Conservation (phyloP, 2,797 vertebrate species). For the Hipposideros larvatus region DNA sequence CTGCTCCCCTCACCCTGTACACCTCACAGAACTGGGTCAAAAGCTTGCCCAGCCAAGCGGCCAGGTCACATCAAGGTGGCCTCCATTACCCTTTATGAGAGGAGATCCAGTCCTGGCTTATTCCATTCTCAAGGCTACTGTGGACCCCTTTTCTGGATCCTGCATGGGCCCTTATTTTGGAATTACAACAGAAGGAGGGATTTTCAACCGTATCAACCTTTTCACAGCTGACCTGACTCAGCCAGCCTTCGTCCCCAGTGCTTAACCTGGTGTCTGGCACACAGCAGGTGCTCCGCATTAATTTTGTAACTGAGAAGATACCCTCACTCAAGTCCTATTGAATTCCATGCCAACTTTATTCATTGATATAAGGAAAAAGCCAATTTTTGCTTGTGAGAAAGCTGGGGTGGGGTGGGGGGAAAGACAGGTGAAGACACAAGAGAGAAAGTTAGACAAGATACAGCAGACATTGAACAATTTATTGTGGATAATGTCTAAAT, state of each 20-base stretch:
- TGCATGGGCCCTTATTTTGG: background rate
- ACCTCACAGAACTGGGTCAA: background rate
- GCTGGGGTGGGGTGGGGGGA: background rate
- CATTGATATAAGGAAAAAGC: background rate
- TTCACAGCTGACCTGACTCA: too few relatives aligned
- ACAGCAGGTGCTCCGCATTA: background rate
- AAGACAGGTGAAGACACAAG: background rate
- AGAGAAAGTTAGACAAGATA: background rate
- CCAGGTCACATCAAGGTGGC: background rate
- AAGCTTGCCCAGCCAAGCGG: background rate
- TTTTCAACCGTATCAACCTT: background rate
- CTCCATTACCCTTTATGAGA: fast-evolving
- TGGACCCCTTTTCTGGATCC: background rate
- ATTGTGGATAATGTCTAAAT: background rate
- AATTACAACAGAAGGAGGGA: background rate
- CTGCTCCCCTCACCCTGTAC: fast-evolving
- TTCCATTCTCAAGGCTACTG: background rate
- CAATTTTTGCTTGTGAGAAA: background rate
- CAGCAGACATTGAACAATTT: background rate
- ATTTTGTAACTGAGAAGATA: background rate
- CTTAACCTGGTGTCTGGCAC: background rate
- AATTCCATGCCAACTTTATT: background rate
- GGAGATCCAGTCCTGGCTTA: too few relatives aligned
- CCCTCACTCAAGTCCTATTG: background rate
- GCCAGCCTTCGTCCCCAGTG: fast-evolving